Evolutionary conservation across 2,113 vertebrate species (phyloP).

Genomic region (Brevimyrus niger): DNA sequence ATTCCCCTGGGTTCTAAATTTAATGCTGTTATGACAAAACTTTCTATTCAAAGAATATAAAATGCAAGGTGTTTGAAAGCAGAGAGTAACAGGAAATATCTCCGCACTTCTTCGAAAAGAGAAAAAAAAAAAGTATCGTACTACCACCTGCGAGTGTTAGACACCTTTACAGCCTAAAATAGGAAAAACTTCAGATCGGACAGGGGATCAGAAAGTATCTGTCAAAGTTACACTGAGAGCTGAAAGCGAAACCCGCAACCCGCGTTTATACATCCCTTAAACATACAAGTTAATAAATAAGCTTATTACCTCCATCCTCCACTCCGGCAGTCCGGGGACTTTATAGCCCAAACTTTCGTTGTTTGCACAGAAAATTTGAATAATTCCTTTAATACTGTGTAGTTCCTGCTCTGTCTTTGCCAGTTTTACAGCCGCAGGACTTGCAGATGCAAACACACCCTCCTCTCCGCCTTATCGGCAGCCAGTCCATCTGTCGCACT

Average conservation of each 20-base stretch:
- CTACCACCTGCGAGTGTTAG: neutral
- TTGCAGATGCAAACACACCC: neutral
- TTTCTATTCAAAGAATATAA: neutral
- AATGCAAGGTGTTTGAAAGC: neutral
- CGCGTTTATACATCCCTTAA: neutral
- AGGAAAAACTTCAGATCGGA: neutral
- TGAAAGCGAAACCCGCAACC: neutral
- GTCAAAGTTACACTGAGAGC: neutral
- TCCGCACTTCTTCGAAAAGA: neutral
- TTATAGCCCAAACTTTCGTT: neutral
- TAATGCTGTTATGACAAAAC: neutral
- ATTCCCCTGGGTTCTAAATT: neutral
- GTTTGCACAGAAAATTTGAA: neutral
- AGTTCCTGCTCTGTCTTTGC: neutral
- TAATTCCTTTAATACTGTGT: no score
- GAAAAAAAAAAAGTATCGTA: neutral
- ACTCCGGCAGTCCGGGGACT: neutral
- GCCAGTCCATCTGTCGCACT: neutral
- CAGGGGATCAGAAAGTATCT: neutral
- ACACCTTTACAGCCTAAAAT: neutral
- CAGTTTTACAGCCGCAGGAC: neutral
- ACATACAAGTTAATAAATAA: neutral
- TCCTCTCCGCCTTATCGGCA: neutral
- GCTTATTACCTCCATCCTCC: conserved; percentile 29
- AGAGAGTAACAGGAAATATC: neutral